Evolutionary conservation across 2,797 vertebrate species (phyloP), one percentile per base, ranked within the genome.

Genomic region (Parauchenoglanis punctatus): DNA sequence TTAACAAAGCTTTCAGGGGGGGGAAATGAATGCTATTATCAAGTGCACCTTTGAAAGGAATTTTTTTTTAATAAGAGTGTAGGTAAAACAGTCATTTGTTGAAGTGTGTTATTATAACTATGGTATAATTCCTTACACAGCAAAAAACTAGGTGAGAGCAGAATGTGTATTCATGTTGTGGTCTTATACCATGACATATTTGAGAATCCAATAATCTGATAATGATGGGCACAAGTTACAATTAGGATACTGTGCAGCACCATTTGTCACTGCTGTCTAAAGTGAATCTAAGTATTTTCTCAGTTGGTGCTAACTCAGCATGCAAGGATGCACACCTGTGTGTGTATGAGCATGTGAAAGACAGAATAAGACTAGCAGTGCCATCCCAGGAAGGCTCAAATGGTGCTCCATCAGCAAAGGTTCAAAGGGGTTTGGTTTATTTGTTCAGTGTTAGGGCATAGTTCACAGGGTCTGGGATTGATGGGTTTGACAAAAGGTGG

Each of bases 401-500:
- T 84, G 70, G 89, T 89, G 86, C 86, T 83, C 72, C 67, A 85
- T 81, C 83, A 90, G 82, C 73, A 77, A 87, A 89, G 63, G 65
- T 89, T 88, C 76, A 81, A 67, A 77, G 72, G 75, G 58, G 35
- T 87, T 87, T 88, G 59, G 80, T 75, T 56, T 85, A 70, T 88
- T 88, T 88, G 72, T 56, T 61, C 54, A 88, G 84, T 70, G 35
- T 77, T 61, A 58, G 67, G 88, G 31, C 87, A 88, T 81, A 89
- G 90, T 90, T 91, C 86, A 86, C 35, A 87, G 86, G 87, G 81
- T 84, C 87, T 87, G 49, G 49, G 15, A 84, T 49, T 81, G 81
- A 81, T 76, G 72, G 70, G 67, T 89, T 87, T 88, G 88, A 83
- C 58, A 67, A 83, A 88, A 63, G 81, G 54, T 68, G 83, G 78